phyloP scores from a whole-genome alignment of 1,140 invertebrate species.

The Drosophila chauvacae region DNA sequence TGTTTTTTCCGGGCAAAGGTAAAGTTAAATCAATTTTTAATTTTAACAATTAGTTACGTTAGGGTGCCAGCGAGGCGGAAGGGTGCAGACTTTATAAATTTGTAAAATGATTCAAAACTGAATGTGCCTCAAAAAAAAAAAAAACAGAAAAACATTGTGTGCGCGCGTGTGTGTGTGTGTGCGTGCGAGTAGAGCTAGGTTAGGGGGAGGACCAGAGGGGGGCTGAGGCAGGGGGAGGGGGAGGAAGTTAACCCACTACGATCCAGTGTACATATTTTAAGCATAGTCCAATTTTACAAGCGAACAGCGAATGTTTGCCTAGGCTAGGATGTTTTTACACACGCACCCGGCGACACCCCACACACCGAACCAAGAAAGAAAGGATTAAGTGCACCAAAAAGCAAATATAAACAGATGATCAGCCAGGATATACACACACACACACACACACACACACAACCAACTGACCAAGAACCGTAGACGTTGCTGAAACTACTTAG shows the following conservation, averaged over 20 bases:
- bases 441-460: not conserved
- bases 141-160: constrained; percentile 19
- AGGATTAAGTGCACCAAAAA: constrained; percentile 13
- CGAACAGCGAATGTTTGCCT: constrained; percentile 30
- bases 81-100: constrained; percentile 68
- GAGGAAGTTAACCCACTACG: constrained; percentile 35
- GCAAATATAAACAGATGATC: not conserved
- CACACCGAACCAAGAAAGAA: not conserved
- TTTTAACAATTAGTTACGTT: constrained; percentile 75
- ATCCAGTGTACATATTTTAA: constrained; percentile 56
- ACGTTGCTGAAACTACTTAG: constrained; percentile 47
- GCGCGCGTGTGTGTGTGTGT: constrained; percentile 23
- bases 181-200: constrained; percentile 54
- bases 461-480: constrained; percentile 35
- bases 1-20: constrained; percentile 10
- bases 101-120: constrained; percentile 76
- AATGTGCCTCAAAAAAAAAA: constrained; percentile 70
- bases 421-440: not conserved
- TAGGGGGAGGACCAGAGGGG: constrained; percentile 24
- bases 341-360: not conserved
- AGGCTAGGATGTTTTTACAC: constrained; percentile 61
- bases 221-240: not conserved
- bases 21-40: constrained; percentile 78
- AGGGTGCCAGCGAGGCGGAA: not conserved
- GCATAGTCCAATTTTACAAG: constrained; percentile 77